Percentiles rank a stretch among this genome's conserved stretches.
phyloP scores from a whole-genome alignment of 2,888 invertebrate species.

The Abscondita cerata region DNA sequence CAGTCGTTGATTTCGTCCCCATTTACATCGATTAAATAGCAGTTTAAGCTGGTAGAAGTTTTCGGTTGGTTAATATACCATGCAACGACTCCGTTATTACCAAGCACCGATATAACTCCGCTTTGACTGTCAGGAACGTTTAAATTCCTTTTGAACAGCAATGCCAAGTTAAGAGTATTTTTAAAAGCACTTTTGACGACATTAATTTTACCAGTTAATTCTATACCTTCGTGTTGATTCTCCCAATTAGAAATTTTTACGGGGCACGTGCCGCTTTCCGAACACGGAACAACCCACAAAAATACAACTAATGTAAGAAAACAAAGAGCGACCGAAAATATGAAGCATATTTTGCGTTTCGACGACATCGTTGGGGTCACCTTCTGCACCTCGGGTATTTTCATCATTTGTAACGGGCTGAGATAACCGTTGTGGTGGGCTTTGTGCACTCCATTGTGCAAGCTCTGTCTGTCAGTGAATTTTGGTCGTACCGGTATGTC shows the following conservation, averaged over 20 bases:
- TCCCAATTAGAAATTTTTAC: constrained; percentile 73
- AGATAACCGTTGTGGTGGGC: constrained; percentile 37
- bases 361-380: constrained; percentile 65
- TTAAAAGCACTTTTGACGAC: constrained; percentile 70
- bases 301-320: constrained; percentile 75
- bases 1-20: constrained; percentile 76
- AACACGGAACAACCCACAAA: constrained; percentile 78
- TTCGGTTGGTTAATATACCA: constrained; percentile 76
- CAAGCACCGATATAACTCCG: constrained; percentile 53
- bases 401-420: constrained; percentile 41
- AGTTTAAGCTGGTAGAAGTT: constrained; percentile 76
- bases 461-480: constrained; percentile 13
- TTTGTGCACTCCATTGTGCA: constrained; percentile 40
- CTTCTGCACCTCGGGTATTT: constrained; percentile 43
- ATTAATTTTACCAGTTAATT: constrained; percentile 73
- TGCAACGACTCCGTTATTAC: constrained; percentile 75
- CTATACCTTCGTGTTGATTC: constrained; percentile 71
- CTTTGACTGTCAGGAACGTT: constrained; percentile 63
- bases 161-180: constrained; percentile 73
- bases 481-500: constrained; percentile 57
- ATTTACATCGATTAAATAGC: constrained; percentile 75
- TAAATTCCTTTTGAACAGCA: constrained; percentile 74
- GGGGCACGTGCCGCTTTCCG: constrained; percentile 72
- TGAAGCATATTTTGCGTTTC: constrained; percentile 71
- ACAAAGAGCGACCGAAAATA: constrained; percentile 74